Conservation (phyloP, 2,113 vertebrate genomes). For the Amia ocellicauda region DNA sequence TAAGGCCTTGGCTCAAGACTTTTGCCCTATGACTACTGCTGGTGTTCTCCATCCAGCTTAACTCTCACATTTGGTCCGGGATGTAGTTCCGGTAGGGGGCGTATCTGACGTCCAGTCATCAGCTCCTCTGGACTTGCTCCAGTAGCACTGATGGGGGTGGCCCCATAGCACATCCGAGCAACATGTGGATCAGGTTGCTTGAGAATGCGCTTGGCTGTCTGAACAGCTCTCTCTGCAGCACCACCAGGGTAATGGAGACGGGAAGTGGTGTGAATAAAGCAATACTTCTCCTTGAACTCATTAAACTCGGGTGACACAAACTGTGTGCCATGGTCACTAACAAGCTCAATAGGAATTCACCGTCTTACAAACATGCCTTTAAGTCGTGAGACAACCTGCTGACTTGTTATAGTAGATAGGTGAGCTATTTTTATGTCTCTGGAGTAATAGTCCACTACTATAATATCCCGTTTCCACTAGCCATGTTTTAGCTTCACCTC, state of each 20-base stretch:
- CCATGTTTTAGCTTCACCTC: no score
- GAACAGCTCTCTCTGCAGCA: conserved; percentile 12
- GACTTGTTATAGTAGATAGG: conserved; percentile 1
- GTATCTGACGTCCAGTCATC: no score
- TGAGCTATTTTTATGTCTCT: no score
- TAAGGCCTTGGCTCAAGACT: no score
- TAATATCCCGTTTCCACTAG: no score
- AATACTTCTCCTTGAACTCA: conserved; percentile 5
- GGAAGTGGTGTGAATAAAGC: conserved; percentile 9
- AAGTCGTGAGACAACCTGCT: conserved; percentile 10
- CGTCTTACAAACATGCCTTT: conserved; percentile 15
- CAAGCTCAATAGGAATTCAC: conserved; percentile 1
- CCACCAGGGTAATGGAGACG: conserved; percentile 14
- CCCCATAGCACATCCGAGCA: conserved; percentile 7
- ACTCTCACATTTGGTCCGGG: no score
- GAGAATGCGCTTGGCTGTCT: conserved; percentile 6
- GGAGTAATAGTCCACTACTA: conserved; percentile 16
- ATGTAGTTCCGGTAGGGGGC: no score
- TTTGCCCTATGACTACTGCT: no score
- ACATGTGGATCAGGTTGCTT: conserved; percentile 18
- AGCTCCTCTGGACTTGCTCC: no score
- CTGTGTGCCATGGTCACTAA: conserved; percentile 16
- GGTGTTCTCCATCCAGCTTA: no score
- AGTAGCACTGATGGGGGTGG: conserved; percentile 2
- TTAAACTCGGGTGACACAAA: background rate